phyloP scores from a whole-genome alignment of 1,140 invertebrate genomes.

The Drosophila suzukii region DNA sequence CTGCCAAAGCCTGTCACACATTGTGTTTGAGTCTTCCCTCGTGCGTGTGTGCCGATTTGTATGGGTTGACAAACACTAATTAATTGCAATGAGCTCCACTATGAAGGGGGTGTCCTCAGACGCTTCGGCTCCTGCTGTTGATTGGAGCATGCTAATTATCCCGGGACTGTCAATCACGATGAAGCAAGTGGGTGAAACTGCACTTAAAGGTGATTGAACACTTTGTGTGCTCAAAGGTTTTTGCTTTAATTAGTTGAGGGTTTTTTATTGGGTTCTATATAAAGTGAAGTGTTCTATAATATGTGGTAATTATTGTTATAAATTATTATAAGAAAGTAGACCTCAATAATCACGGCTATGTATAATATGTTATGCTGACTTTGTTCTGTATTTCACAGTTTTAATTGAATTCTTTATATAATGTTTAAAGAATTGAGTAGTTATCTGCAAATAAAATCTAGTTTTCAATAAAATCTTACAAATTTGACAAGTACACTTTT shows the following conservation, averaged over 20 bases:
- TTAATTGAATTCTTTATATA: too few species aligned
- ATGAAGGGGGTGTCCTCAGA: conserved; percentile 7
- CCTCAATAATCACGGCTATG: too few species aligned
- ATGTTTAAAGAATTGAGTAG: too few species aligned
- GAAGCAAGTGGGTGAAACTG: neutral
- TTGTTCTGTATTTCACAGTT: too few species aligned
- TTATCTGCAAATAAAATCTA: neutral
- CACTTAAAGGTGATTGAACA: conserved; percentile 1
- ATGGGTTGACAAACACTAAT: conserved; percentile 54
- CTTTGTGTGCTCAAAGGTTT: neutral
- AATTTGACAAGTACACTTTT: neutral
- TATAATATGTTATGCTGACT: too few species aligned
- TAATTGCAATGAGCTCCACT: conserved; percentile 52
- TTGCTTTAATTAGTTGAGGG: neutral
- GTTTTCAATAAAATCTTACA: neutral
- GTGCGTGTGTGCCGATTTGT: conserved; percentile 7
- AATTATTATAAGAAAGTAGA: too few species aligned
- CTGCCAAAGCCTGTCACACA: conserved; percentile 10
- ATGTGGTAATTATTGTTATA: too few species aligned
- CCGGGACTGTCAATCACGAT: conserved; percentile 28
- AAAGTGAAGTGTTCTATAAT: too few species aligned
- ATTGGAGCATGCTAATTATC: conserved; percentile 37
- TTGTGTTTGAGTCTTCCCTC: conserved; percentile 15
- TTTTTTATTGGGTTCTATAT: too few species aligned
- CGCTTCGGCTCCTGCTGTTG: conserved; percentile 14